Evolutionary conservation across 2,797 vertebrate species (phyloP).

Genomic region (Gymnothorax reevesii): DNA sequence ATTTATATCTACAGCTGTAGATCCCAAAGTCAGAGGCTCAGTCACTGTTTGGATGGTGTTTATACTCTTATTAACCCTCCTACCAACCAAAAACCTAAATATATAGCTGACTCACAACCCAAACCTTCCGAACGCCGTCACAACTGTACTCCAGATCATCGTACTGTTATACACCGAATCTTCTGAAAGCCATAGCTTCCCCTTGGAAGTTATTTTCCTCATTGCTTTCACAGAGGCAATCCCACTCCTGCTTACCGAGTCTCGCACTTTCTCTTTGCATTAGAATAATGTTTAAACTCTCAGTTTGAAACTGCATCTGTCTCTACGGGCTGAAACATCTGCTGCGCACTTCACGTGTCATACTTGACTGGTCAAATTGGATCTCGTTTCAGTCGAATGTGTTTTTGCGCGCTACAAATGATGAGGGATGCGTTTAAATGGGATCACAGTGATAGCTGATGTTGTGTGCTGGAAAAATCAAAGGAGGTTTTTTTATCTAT

Average conservation of each 20-base stretch:
- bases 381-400: not conserved
- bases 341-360: not conserved
- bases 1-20: too few relatives aligned
- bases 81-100: too few relatives aligned
- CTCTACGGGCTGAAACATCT: conserved; percentile 9
- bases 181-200: conserved; percentile 36
- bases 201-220: conserved; percentile 34
- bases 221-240: conserved; percentile 11
- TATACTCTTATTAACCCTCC: too few relatives aligned
- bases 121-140: too few relatives aligned
- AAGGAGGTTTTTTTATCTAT: not conserved
- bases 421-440: not conserved
- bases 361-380: not conserved
- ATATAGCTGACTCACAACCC: too few relatives aligned
- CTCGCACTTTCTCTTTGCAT: too few relatives aligned
- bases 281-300: not conserved
- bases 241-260: too few relatives aligned
- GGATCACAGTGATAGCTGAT: not conserved
- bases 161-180: conserved; percentile 18
- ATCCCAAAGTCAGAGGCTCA: too few relatives aligned
- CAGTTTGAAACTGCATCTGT: not conserved
- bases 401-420: not conserved
- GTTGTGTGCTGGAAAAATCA: not conserved
- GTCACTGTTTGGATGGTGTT: too few relatives aligned
- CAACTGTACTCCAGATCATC: too few relatives aligned